These are phyloP conservation scores for Blera fallax DNA, from an alignment of 2,888 invertebrate genomes.

Conservation along the genomic window DNA sequence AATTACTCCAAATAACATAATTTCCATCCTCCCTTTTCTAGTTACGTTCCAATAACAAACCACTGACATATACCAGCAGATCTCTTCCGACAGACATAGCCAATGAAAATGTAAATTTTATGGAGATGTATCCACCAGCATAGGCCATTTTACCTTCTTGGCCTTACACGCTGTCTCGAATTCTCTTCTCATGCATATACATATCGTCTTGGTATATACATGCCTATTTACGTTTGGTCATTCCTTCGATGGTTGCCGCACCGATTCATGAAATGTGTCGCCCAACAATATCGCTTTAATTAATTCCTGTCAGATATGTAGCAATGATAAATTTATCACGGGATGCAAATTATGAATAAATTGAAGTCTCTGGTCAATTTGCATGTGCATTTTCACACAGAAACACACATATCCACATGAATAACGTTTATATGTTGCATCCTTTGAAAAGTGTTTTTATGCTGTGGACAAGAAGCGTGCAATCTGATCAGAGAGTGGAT, in stretches of 20 bases:
- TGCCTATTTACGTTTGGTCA: not conserved
- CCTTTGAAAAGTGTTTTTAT: slow-evolving; percentile 33
- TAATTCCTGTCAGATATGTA: slow-evolving; percentile 74
- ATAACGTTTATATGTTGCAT: slow-evolving; percentile 37
- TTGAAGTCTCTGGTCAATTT: slow-evolving; percentile 69
- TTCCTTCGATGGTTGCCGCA: slow-evolving; percentile 19
- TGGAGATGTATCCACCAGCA: slow-evolving; percentile 60
- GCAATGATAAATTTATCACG: slow-evolving; percentile 74
- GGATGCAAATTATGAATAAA: slow-evolving; percentile 74
- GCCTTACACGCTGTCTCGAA: slow-evolving; percentile 30
- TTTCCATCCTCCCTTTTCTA: slow-evolving; percentile 55
- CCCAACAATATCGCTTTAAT: slow-evolving; percentile 74
- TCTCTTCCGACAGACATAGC: slow-evolving; percentile 25
- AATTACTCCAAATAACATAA: slow-evolving; percentile 74
- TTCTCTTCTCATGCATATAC: slow-evolving; percentile 54
- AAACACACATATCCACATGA: not conserved
- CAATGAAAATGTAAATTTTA: slow-evolving; percentile 73
- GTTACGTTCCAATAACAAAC: slow-evolving; percentile 21
- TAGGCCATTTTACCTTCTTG: slow-evolving; percentile 1
- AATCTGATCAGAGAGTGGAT: slow-evolving; percentile 64
- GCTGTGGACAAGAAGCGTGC: slow-evolving; percentile 25
- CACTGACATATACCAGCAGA: slow-evolving; percentile 4
- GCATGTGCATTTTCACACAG: slow-evolving; percentile 51
- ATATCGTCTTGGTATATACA: not conserved
- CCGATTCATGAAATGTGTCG: slow-evolving; percentile 71